These are phyloP conservation scores for Erythrolamprus reginae DNA, from an alignment of 2,113 vertebrate species.

Conservation along the genomic window DNA sequence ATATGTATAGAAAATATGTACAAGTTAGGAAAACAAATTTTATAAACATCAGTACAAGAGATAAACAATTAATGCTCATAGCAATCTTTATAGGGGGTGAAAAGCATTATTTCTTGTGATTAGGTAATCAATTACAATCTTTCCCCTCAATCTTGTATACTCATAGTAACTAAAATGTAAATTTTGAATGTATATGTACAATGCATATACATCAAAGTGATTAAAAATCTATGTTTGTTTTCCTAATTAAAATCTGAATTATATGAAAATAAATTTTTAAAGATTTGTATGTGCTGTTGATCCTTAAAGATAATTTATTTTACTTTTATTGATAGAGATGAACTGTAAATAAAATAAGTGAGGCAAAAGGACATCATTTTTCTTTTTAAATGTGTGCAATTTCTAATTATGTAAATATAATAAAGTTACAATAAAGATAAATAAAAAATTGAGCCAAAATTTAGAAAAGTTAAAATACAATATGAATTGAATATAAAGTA, in stretches of 20 bases:
- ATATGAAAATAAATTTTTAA: conserved; percentile 56
- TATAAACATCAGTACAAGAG: conserved; percentile 71
- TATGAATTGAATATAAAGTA: not conserved
- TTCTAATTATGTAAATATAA: not conserved
- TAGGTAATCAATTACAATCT: conserved; percentile 64
- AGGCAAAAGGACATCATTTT: conserved; percentile 47
- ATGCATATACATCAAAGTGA: conserved; percentile 67
- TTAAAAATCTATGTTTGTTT: conserved; percentile 67
- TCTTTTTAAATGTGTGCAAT: conserved; percentile 42
- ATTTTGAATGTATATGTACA: conserved; percentile 70
- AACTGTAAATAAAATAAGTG: conserved; percentile 52
- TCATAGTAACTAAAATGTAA: conserved; percentile 76
- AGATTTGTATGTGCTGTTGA: conserved; percentile 58
- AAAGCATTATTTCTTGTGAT: conserved; percentile 63
- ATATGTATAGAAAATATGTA: conserved; percentile 52
- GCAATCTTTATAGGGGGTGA: conserved; percentile 68
- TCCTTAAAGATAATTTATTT: conserved; percentile 60
- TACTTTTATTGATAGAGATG: conserved; percentile 52
- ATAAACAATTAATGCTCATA: conserved; percentile 66
- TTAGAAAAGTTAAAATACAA: not conserved
- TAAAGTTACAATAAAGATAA: not conserved
- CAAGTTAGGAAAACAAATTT: conserved; percentile 61
- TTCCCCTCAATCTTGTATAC: conserved; percentile 75
- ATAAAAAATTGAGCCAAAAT: not conserved
- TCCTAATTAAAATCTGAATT: conserved; percentile 66